Evolutionary conservation across 1,140 invertebrate species (phyloP), one percentile per base, ranked within the genome.

Genomic region (Sminthurides bifidus): DNA sequence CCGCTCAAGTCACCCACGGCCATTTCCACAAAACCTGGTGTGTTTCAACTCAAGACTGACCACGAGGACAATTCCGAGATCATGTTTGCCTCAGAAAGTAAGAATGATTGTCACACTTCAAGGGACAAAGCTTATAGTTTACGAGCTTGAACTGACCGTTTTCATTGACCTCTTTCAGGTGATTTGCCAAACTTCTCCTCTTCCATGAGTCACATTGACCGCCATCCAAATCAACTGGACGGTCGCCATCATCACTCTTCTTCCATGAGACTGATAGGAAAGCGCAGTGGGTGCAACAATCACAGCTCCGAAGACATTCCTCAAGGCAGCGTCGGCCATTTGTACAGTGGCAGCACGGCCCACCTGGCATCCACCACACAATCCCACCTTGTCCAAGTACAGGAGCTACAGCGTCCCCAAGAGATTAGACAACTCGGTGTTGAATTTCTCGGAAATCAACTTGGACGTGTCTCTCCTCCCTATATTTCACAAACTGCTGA

Each of bases 401-500:
- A 37, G 54, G 12, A 53, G 48, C 37, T 59, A 59, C 50, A 72
- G 71, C 58, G 69, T 73, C 19, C 69, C 61, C 4, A 41, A 45
- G 4, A 40, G 51, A 41, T 52, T 63, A 10, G 58, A 63, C 55
- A 62, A 62, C 53, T 50, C 52, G 10, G 38, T 45, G 15, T 84
- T 86, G 74, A 83, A 82, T 30, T 83, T 84, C 57, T 87, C 84
- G 1, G 87, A 89, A 67, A 85, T 84, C 15, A 86, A 89, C 1
- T 77, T 89, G 41, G 82, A 85, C 66, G 74, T 82, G 12, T 85
- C 85, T 52, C 90, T 92, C 59, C 71, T 92, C 65, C 87, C 87
- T 1, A 92, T 92, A 68, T 92, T 92, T 74, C 85, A 90, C 63
- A 90, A 90, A 71, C 52, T 64, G 31, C 75, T 90, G 38, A 87